Percentiles rank a stretch among this genome's conserved stretches.
These are phyloP conservation scores for Hipparchia semele DNA, from an alignment of 2,888 invertebrate genomes.

Conservation along the genomic window DNA sequence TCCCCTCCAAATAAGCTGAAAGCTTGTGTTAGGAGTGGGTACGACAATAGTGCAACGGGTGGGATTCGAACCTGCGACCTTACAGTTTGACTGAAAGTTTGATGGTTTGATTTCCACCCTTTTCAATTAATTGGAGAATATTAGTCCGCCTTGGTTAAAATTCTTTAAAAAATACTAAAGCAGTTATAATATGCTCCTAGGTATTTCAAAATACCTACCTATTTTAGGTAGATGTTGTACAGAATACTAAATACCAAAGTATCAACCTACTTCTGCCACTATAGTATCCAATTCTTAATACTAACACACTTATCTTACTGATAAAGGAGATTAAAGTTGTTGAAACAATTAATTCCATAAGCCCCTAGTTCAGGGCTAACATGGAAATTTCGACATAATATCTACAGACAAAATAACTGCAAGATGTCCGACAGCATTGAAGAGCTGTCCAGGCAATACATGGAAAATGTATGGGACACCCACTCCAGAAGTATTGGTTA, in stretches of 20 bases:
- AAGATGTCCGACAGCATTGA: constrained; percentile 69
- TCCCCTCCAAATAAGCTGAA: too few species aligned
- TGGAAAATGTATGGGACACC: constrained; percentile 56
- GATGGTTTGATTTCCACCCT: too few species aligned
- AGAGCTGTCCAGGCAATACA: constrained; percentile 59
- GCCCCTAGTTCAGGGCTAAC: constrained; percentile 19
- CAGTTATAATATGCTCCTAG: too few species aligned
- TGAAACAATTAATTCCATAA: constrained; percentile 4
- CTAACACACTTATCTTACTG: not conserved
- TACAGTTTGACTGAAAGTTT: too few species aligned
- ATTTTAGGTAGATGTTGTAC: too few species aligned
- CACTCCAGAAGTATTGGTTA: constrained; percentile 69
- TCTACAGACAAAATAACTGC: constrained; percentile 14
- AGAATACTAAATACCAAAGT: not conserved
- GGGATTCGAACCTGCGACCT: too few species aligned
- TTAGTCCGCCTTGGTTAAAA: too few species aligned
- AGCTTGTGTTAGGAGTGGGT: too few species aligned
- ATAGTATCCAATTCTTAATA: not conserved
- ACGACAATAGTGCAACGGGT: too few species aligned
- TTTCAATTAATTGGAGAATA: too few species aligned
- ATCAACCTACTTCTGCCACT: not conserved
- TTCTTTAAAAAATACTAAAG: too few species aligned
- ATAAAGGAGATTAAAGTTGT: not conserved
- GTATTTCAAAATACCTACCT: too few species aligned
- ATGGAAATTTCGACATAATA: constrained; percentile 40